A percentile compares a stretch with the other conserved stretches of the same genome.
Conservation (phyloP, 2,797 vertebrate genomes). For the Syngnathus acus region DNA sequence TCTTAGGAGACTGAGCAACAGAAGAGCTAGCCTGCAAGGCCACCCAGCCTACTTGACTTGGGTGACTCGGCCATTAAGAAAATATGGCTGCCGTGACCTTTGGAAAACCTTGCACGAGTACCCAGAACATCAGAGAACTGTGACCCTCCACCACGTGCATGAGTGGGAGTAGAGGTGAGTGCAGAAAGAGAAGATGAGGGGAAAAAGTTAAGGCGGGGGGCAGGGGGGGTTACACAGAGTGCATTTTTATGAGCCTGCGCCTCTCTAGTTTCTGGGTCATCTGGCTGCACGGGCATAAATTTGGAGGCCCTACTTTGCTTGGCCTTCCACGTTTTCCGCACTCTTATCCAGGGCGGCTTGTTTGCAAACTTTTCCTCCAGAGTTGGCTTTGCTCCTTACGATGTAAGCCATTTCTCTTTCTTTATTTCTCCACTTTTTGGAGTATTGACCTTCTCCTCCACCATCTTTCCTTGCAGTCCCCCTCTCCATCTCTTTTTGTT, state of each 20-base stretch:
- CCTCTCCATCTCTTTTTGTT: constrained; percentile 37
- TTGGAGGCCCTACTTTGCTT: constrained; percentile 25
- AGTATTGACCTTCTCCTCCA: constrained; percentile 5
- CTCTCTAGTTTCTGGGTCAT: constrained; percentile 63
- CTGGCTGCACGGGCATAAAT: constrained; percentile 56
- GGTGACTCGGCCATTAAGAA: constrained; percentile 61
- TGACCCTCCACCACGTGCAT: constrained; percentile 22
- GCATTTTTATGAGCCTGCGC: constrained; percentile 64
- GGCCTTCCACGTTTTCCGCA: constrained; percentile 26
- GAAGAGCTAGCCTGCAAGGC: constrained; percentile 13
- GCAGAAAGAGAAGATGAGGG: constrained; percentile 23
- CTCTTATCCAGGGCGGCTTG: constrained; percentile 32
- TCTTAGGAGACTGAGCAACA: not conserved
- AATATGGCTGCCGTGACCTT: constrained; percentile 65
- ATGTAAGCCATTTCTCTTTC: constrained; percentile 14
- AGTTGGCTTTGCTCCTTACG: constrained; percentile 14
- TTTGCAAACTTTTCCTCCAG: constrained; percentile 44
- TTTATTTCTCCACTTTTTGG: constrained; percentile 16
- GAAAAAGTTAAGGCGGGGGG: constrained; percentile 8
- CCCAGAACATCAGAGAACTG: constrained; percentile 54
- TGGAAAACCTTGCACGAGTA: constrained; percentile 31
- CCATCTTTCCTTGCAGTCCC: constrained; percentile 13
- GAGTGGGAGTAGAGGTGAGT: constrained; percentile 28
- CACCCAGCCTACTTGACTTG: constrained; percentile 65
- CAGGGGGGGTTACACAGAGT: constrained; percentile 18